These are phyloP conservation scores for Beaufortia kweichowensis DNA, from an alignment of 2,113 vertebrate genomes.

Conservation along the genomic window DNA sequence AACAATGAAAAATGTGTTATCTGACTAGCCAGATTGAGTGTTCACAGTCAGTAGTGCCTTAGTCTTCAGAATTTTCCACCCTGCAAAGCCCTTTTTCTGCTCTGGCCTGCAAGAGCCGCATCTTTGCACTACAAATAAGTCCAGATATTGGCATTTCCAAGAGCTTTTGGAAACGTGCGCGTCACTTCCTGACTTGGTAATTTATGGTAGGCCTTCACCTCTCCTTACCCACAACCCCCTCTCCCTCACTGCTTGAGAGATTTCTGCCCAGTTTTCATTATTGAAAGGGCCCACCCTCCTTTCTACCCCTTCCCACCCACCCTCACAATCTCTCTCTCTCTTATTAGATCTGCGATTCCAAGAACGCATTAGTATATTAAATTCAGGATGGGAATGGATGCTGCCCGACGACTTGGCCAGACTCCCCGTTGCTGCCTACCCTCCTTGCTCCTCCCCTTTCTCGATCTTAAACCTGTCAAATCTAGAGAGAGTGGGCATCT, in stretches of 20 bases:
- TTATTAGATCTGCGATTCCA: constrained; percentile 49
- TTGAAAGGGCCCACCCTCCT: constrained; percentile 33
- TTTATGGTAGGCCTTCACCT: constrained; percentile 53
- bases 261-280: constrained; percentile 49
- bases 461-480: neutral
- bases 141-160: constrained; percentile 50
- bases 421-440: constrained; percentile 2
- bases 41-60: constrained; percentile 39
- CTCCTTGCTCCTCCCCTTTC: neutral
- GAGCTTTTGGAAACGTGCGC: constrained; percentile 51
- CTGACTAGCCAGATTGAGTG: constrained; percentile 12
- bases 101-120: constrained; percentile 27
- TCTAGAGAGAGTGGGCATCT: constrained; percentile 41
- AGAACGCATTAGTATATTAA: constrained; percentile 52
- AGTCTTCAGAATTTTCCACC: constrained; percentile 34
- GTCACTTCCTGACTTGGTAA: constrained; percentile 54
- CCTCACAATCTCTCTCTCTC: constrained; percentile 30
- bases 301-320: constrained; percentile 9
- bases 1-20: constrained; percentile 14
- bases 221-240: constrained; percentile 3
- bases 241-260: constrained; percentile 40
- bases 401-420: constrained; percentile 39
- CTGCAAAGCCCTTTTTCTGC: constrained; percentile 24
- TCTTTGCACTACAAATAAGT: constrained; percentile 46
- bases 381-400: constrained; percentile 50